phyloP scores from a whole-genome alignment of 2,113 vertebrate genomes.

The Mystacornis crossleyi region DNA sequence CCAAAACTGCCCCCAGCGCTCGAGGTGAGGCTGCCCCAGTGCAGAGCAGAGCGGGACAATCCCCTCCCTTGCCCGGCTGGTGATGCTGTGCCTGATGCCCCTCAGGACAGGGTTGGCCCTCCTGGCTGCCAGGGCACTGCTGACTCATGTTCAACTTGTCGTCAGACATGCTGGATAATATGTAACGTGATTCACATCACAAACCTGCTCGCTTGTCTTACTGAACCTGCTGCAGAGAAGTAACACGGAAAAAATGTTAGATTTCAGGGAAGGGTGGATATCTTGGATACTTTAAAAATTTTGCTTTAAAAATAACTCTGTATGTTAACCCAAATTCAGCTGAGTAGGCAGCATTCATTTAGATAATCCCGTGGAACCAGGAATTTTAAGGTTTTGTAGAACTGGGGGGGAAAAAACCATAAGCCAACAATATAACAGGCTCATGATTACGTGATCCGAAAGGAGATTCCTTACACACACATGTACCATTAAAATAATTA shows the following conservation, averaged over 20 bases:
- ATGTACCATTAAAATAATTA: background rate
- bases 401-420: fast-evolving
- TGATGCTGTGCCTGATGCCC: fast-evolving
- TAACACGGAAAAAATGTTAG: background rate
- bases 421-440: background rate
- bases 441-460: background rate
- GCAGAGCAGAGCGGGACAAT: background rate
- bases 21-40: fast-evolving
- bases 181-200: background rate
- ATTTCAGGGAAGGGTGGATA: background rate
- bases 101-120: fast-evolving
- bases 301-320: background rate
- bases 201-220: background rate
- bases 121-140: background rate
- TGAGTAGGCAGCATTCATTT: background rate
- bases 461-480: background rate
- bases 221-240: background rate
- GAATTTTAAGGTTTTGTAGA: background rate
- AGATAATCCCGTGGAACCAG: background rate
- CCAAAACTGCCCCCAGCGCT: background rate
- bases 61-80: fast-evolving
- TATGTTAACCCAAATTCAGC: background rate
- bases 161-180: background rate
- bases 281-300: background rate
- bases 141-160: background rate